Conservation (phyloP, 2,113 vertebrate species). For the Eolophus roseicapilla region DNA sequence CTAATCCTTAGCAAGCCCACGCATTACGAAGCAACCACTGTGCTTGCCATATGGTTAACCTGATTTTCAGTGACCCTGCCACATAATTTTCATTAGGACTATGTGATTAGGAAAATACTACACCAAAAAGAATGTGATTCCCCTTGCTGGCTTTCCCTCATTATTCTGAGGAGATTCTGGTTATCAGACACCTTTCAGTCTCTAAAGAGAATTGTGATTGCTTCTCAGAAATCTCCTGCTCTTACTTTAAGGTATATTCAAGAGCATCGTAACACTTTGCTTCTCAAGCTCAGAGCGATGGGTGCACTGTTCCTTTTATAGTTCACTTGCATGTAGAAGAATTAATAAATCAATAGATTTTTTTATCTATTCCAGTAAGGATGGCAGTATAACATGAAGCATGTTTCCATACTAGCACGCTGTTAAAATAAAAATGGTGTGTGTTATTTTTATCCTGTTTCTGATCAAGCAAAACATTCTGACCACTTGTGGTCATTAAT, state of each 20-base stretch:
- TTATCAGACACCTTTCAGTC: background rate
- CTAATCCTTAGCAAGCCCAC: slow-evolving; percentile 49
- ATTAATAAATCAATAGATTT: background rate
- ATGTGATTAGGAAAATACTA: slow-evolving; percentile 43
- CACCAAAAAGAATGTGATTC: background rate
- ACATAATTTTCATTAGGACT: slow-evolving; percentile 44
- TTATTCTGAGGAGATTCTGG: background rate
- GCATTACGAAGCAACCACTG: background rate
- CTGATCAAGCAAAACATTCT: background rate
- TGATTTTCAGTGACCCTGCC: slow-evolving; percentile 45
- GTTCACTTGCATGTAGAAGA: background rate
- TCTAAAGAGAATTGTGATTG: background rate
- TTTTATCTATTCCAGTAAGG: background rate
- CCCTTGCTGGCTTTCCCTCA: background rate
- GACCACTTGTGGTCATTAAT: slow-evolving; percentile 1
- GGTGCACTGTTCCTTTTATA: background rate
- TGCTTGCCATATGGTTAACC: slow-evolving; percentile 48
- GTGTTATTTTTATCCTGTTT: background rate
- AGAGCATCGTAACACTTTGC: background rate
- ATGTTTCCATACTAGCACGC: background rate
- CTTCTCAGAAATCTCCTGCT: background rate
- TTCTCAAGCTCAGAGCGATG: background rate
- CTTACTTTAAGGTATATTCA: background rate
- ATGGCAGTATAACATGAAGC: background rate
- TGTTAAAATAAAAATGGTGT: background rate